Percentiles rank a stretch among this genome's conserved stretches.
Conservation (phyloP, 2,797 vertebrate genomes). For the Carcharodon carcharias region DNA sequence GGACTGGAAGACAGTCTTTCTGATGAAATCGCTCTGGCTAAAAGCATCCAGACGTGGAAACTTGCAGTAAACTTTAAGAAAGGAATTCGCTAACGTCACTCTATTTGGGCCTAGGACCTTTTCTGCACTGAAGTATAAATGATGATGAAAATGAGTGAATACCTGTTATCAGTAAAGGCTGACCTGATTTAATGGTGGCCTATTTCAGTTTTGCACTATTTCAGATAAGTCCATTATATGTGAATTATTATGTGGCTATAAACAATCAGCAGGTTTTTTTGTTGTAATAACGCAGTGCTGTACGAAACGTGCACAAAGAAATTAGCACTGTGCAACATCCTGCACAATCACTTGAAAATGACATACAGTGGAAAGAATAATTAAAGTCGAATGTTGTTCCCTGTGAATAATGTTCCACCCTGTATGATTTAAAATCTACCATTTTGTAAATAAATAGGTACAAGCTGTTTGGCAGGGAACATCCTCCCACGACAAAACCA, state of each 20-base stretch:
- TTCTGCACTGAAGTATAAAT: background rate
- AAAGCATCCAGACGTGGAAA: constrained; percentile 56
- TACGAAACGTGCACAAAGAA: background rate
- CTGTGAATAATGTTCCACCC: background rate
- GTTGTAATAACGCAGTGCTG: too few relatives aligned
- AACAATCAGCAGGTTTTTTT: background rate
- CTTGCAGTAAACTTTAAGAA: constrained; percentile 54
- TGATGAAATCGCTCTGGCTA: constrained; percentile 48
- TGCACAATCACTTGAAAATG: background rate
- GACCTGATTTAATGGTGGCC: background rate
- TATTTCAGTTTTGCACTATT: background rate
- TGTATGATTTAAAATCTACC: background rate
- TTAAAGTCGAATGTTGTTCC: background rate
- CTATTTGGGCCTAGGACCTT: background rate
- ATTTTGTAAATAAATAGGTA: background rate
- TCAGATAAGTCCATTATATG: background rate
- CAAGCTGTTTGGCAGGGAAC: background rate
- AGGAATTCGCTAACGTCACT: constrained; percentile 34
- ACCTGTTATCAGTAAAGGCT: background rate
- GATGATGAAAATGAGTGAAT: background rate
- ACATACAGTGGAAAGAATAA: background rate
- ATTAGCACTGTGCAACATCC: background rate
- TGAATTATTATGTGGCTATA: background rate
- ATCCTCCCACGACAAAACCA: background rate
- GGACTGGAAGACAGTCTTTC: constrained; percentile 48